A percentile compares a stretch with the other conserved stretches of the same genome.
Conservation (phyloP, 2,113 vertebrate genomes). For the Toxostoma redivivum region DNA sequence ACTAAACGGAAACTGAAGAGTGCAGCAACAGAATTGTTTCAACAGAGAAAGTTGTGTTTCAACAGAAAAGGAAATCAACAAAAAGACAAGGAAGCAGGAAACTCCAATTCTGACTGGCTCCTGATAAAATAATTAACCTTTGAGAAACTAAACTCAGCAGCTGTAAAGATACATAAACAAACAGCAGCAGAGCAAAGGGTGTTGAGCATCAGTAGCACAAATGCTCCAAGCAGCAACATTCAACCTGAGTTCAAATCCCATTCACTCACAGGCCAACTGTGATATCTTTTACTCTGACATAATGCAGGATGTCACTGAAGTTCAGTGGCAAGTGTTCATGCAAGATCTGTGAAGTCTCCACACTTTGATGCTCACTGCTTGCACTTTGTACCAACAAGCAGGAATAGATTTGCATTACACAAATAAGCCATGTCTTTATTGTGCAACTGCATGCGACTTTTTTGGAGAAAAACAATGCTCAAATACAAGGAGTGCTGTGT, state of each 20-base stretch:
- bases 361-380: not conserved
- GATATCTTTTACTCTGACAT: not conserved
- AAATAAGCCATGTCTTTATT: slow-evolving; percentile 25
- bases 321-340: slow-evolving; percentile 21
- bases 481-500: slow-evolving; percentile 14
- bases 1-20: not conserved
- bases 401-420: not conserved
- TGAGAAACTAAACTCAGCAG: not conserved
- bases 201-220: not conserved
- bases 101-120: not conserved
- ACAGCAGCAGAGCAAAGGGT: not conserved
- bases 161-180: not conserved
- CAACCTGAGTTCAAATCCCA: not conserved
- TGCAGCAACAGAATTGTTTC: not conserved
- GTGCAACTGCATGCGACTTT: slow-evolving; percentile 34
- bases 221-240: not conserved
- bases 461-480: not conserved
- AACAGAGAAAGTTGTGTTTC: slow-evolving; percentile 18
- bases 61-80: not conserved
- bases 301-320: not conserved
- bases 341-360: not conserved
- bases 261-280: not conserved
- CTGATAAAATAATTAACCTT: not conserved
- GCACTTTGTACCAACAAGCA: not conserved
- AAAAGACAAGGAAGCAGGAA: slow-evolving; percentile 19